Evolutionary conservation across 2,888 invertebrate species (phyloP), one percentile per base, ranked within the genome.

Genomic region (Apamea crenata): DNA sequence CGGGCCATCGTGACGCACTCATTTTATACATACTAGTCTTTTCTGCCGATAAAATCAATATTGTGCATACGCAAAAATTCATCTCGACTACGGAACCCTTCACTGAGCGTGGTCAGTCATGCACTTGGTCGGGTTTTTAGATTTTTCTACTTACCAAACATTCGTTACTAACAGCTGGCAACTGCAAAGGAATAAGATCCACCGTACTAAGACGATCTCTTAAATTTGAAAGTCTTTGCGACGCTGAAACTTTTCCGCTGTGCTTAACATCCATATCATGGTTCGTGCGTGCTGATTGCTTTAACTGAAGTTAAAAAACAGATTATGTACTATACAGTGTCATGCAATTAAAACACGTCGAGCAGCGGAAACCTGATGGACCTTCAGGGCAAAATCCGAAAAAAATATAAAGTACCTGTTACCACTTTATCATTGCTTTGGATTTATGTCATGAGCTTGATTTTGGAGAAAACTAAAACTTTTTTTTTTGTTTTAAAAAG

Each of bases 141-240:
- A 18, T 59, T 36, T 73, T 68, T 29, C 29, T 83, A 92, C 93
- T 89, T 77, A 95, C 94, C 91, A 93, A 67, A 82, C 91, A 92
- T 85, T 95, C 95, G 73, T 94, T 95, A 87, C 91, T 94, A 67
- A 93, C 90, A 36, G 95, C 95, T 47, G 96, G 97, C 32, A 96
- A 90, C 82, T 95, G 95, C 83, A 97, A 89, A 6, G 97, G 96
- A 88, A 97, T 96, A 40, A 95, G 91, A 87, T 97, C 96, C 32
- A 96, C 96, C 18, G 96, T 95, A 82, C 92, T 96, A 10, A 97
- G 91, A 32, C 95, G 94, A 84, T 96, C 96, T 84, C 96, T 91
- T 79, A 97, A 88, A 87, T 95, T 96, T 2, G 95, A 95, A 69
- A 97, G 92, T 83, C 97, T 93, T 85, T 96, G 96, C 50, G 96